Percentiles rank a stretch among this genome's conserved stretches.
These are phyloP conservation scores for Parazoanthus darwini DNA, from an alignment of 92 coral and sea anemone species.

Conservation along the genomic window DNA sequence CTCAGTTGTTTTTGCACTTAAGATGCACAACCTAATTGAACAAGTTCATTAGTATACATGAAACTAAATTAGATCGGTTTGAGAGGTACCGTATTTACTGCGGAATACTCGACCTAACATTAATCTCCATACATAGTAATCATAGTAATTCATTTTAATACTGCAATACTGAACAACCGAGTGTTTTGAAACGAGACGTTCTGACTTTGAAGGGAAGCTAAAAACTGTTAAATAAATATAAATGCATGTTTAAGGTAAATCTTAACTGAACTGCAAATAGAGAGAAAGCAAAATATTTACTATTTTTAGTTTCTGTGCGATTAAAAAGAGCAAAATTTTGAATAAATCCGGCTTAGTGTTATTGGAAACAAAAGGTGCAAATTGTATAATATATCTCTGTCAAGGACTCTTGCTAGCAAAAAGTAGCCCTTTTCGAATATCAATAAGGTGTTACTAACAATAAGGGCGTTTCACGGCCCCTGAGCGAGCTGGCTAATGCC, in stretches of 20 bases:
- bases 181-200: too few species aligned
- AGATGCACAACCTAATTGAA: neutral
- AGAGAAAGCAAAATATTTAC: neutral
- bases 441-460: neutral
- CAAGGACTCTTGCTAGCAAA: constrained; percentile 2
- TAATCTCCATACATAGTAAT: too few species aligned
- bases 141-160: neutral
- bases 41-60: neutral
- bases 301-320: neutral
- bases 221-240: neutral
- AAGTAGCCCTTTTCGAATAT: neutral
- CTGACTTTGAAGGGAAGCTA: neutral
- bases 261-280: neutral
- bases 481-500: neutral
- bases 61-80: too few species aligned
- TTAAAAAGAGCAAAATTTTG: neutral
- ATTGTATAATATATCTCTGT: neutral
- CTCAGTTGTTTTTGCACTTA: neutral
- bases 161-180: neutral
- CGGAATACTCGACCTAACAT: too few species aligned
- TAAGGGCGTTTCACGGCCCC: neutral
- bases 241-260: too few species aligned
- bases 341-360: neutral
- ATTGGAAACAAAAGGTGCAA: neutral
- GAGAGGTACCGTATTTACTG: too few species aligned